A percentile compares a stretch with the other conserved stretches of the same genome.
Evolutionary conservation across 2,113 vertebrate species (phyloP).

Genomic region (Corydoras sp.): DNA sequence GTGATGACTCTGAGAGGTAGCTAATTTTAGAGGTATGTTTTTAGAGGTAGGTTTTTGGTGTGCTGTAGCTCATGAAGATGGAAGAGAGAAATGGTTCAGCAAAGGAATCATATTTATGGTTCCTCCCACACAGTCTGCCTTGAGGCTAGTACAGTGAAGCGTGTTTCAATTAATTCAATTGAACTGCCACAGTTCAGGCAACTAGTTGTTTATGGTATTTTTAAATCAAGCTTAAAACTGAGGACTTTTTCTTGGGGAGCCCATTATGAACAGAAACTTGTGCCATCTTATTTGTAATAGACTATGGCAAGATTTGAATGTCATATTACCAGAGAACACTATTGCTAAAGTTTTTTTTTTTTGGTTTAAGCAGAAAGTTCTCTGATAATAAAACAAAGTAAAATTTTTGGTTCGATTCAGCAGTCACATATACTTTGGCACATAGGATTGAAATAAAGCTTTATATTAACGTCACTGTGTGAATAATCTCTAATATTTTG

Average conservation of each 20-base stretch:
- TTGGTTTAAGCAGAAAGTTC: constrained; percentile 59
- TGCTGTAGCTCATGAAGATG: constrained; percentile 11
- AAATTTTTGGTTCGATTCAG: constrained; percentile 19
- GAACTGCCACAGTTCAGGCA: constrained; percentile 41
- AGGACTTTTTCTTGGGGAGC: not conserved
- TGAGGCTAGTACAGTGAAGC: constrained; percentile 44
- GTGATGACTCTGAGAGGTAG: constrained; percentile 61
- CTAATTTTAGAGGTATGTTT: constrained; percentile 59
- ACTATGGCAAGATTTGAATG: constrained; percentile 21
- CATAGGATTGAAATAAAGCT: constrained; percentile 2
- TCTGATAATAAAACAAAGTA: constrained; percentile 36
- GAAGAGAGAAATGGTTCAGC: constrained; percentile 13
- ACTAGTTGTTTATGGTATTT: constrained; percentile 47
- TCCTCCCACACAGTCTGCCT: constrained; percentile 45
- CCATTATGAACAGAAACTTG: too few relatives aligned
- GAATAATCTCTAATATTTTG: not conserved
- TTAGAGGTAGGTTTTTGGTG: constrained; percentile 40
- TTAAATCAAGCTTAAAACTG: constrained; percentile 26
- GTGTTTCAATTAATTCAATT: constrained; percentile 38
- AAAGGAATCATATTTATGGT: constrained; percentile 27
- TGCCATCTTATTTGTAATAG: not conserved
- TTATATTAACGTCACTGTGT: constrained; percentile 1
- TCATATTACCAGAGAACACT: constrained; percentile 40
- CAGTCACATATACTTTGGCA: constrained; percentile 12
- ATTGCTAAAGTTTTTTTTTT: constrained; percentile 44